A percentile compares a stretch with the other conserved stretches of the same genome.
Evolutionary conservation across 2,797 vertebrate species (phyloP).

Genomic region (Microcaecilia unicolor): DNA sequence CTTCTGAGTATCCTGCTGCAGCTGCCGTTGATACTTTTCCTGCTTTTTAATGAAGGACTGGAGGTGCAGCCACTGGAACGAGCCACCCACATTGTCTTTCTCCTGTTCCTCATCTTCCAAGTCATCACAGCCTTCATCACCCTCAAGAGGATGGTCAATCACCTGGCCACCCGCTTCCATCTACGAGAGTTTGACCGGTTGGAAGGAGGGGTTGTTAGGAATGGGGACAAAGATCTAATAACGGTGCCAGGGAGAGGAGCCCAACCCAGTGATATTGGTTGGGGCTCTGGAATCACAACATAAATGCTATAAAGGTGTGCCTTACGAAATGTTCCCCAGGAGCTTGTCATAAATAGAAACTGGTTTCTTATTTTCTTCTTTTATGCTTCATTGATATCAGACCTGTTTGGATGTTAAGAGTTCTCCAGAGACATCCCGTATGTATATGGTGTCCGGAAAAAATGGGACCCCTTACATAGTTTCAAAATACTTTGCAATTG

Average conservation of each 20-base stretch:
- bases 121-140: conserved; percentile 70
- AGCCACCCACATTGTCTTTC: conserved; percentile 72
- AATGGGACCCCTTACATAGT: too few relatives aligned
- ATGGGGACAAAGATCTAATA: not conserved
- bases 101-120: conserved; percentile 74
- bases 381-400: too few relatives aligned
- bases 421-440: too few relatives aligned
- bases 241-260: conserved; percentile 14
- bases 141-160: conserved; percentile 75
- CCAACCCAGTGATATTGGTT: not conserved
- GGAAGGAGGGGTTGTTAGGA: conserved; percentile 17
- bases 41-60: conserved; percentile 80
- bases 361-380: too few relatives aligned
- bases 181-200: conserved; percentile 67
- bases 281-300: not conserved
- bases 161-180: conserved; percentile 72
- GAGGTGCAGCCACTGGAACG: conserved; percentile 76
- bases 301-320: too few relatives aligned
- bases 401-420: too few relatives aligned
- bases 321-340: too few relatives aligned
- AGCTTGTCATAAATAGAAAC: too few relatives aligned
- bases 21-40: conserved; percentile 80
- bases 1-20: conserved; percentile 85
- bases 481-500: too few relatives aligned
- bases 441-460: too few relatives aligned